Base-by-base conservation (phyloP, 1,140 invertebrate genomes). In the Musca vetustissima region DNA sequence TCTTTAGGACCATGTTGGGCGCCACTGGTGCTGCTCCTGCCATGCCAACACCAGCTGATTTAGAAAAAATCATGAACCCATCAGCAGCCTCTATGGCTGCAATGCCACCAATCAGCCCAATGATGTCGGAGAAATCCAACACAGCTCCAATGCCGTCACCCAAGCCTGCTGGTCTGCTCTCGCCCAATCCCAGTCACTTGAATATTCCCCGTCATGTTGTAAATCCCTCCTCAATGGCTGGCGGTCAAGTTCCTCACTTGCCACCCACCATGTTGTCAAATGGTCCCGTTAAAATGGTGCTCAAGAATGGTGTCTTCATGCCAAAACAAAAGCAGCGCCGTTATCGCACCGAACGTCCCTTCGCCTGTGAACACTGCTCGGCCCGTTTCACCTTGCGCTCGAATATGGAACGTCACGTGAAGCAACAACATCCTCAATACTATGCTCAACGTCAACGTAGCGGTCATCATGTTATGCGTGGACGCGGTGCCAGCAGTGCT, bases 351-450 rank as follows among this genome's bases (percentile, higher is more conserved):
- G 94, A 96, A 80, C 86, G 94, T 21, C 94, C 94, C 0, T 96
- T 95, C 76, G 90, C 89, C 1, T 97, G 95, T 80, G 92, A 93
- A 47, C 91, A 94, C 73, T 96, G 95, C 77, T 90, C 92, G 0
- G 93, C 94, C 0, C 86, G 92, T 57, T 97, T 97, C 75, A 96
- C 94, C 0, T 81, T 97, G 0, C 87, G 94, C 8, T 95, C 93
- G 8, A 96, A 96, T 75, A 96, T 96, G 93, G 94, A 97, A 81
- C 84, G 94, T 1, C 95, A 97, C 70, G 92, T 96, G 0, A 97
- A 97, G 78, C 93, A 96, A 73, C 94, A 96, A 74, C 95, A 97
- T 85, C 94, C 94, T 0, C 91, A 94, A 64, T 89, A 88, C 72
- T 96, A 93, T 92, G 92, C 89, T 57, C 90, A 93, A 67, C 84